A percentile compares a stretch with the other conserved stretches of the same genome.
Conservation (phyloP, 2,797 vertebrate species). For the Hephaestus fuliginosus region DNA sequence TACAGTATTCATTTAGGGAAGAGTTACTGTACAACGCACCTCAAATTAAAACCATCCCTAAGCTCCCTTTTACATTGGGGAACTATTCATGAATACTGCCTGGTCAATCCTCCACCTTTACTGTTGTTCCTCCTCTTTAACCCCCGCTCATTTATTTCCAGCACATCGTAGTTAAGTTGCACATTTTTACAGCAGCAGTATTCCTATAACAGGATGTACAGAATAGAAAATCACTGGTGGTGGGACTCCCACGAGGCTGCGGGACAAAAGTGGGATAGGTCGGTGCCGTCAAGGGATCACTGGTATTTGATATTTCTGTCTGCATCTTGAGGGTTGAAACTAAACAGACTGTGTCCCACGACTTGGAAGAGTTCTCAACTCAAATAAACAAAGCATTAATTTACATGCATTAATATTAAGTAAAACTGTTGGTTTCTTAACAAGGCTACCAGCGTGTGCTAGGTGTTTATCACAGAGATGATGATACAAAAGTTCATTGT, state of each 20-base stretch:
- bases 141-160: neutral
- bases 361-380: constrained; percentile 72
- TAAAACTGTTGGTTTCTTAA: constrained; percentile 70
- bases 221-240: constrained; percentile 31
- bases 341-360: constrained; percentile 68
- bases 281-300: constrained; percentile 47
- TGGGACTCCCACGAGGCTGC: constrained; percentile 38
- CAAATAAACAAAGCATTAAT: constrained; percentile 86
- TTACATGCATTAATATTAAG: constrained; percentile 85
- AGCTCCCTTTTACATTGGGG: constrained; percentile 1
- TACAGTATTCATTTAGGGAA: constrained; percentile 32
- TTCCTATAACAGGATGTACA: constrained; percentile 20
- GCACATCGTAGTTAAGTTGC: constrained; percentile 11
- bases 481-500: constrained; percentile 83
- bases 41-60: neutral
- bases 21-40: constrained; percentile 25
- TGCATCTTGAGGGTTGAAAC: constrained; percentile 65
- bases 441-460: constrained; percentile 62
- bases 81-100: constrained; percentile 6
- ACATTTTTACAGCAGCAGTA: neutral
- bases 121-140: constrained; percentile 13
- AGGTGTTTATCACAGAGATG: constrained; percentile 76
- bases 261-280: constrained; percentile 51
- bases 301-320: constrained; percentile 77
- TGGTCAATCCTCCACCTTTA: constrained; percentile 2